Evolutionary conservation across 2,797 vertebrate species (phyloP).

Genomic region (Coccyzus lansbergi): DNA sequence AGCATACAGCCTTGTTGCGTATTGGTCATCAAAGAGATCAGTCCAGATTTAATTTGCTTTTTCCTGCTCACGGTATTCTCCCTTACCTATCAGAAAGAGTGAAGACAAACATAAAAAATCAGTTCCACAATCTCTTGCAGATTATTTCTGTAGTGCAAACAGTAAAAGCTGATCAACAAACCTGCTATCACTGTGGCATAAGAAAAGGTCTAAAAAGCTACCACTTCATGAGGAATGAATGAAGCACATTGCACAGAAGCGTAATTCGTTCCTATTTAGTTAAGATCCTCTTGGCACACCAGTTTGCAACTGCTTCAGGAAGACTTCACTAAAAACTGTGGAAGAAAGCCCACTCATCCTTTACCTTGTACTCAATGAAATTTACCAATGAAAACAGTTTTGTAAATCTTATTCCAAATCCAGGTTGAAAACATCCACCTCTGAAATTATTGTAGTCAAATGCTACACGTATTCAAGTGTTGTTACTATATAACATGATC

Average conservation of each 20-base stretch:
- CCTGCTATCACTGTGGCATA: neutral
- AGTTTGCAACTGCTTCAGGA: neutral
- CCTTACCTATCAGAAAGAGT: neutral
- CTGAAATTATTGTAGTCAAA: neutral
- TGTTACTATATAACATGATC: neutral
- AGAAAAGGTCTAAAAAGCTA: neutral
- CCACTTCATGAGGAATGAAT: neutral
- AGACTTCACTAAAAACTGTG: neutral
- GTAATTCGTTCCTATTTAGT: neutral
- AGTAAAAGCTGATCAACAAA: slow-evolving; percentile 9
- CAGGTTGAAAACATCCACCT: neutral
- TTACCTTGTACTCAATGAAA: neutral
- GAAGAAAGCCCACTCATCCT: neutral
- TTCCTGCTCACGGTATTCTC: neutral
- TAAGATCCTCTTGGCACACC: neutral
- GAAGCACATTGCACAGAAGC: neutral
- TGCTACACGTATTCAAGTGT: neutral
- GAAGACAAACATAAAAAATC: slow-evolving; percentile 33
- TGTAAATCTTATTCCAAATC: neutral
- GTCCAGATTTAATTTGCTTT: slow-evolving; percentile 36
- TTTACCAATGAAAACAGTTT: neutral
- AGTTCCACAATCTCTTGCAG: neutral
- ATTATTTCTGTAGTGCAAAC: neutral
- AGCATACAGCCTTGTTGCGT: neutral
- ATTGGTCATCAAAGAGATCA: neutral